Conservation (phyloP, 2,888 invertebrate genomes). For the Heterodera filipjevi region DNA sequence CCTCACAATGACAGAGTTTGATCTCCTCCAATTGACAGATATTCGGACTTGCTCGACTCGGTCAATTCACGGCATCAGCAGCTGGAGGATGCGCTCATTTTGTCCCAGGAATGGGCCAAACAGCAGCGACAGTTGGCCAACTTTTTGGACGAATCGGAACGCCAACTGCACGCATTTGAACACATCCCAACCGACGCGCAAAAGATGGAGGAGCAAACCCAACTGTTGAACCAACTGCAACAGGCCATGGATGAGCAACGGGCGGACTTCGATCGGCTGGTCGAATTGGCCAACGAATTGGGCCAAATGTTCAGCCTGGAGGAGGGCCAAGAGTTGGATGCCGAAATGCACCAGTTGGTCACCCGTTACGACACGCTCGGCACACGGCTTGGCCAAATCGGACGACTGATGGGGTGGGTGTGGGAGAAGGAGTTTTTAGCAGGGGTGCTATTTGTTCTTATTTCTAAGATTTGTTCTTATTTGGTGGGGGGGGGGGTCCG, state of each 20-base stretch:
- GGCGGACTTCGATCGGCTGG: constrained; percentile 48
- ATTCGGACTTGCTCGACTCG: constrained; percentile 48
- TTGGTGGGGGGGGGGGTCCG: too few relatives aligned
- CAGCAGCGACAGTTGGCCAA: constrained; percentile 76
- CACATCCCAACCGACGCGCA: constrained; percentile 91
- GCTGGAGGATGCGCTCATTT: constrained; percentile 85
- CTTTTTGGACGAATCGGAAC: constrained; percentile 87
- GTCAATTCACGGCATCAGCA: constrained; percentile 78
- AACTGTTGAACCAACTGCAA: constrained; percentile 72
- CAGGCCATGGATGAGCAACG: constrained; percentile 51
- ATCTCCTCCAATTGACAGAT: constrained; percentile 29
- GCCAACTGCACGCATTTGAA: constrained; percentile 84
- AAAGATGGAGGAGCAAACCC: constrained; percentile 85
- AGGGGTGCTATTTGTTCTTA: too few relatives aligned
- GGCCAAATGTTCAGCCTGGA: constrained; percentile 52
- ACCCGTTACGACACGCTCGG: constrained; percentile 79
- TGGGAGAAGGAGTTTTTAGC: too few relatives aligned
- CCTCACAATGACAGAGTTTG: not conserved
- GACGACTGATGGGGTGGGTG: constrained; percentile 41
- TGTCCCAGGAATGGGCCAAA: constrained; percentile 80
- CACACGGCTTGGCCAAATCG: constrained; percentile 39
- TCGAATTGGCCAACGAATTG: constrained; percentile 43
- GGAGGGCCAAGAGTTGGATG: constrained; percentile 83
- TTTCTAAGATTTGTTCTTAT: too few relatives aligned
- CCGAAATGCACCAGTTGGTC: constrained; percentile 86